Base-by-base conservation (phyloP, 2,888 invertebrate species). In the Phymatocera aterrima region DNA sequence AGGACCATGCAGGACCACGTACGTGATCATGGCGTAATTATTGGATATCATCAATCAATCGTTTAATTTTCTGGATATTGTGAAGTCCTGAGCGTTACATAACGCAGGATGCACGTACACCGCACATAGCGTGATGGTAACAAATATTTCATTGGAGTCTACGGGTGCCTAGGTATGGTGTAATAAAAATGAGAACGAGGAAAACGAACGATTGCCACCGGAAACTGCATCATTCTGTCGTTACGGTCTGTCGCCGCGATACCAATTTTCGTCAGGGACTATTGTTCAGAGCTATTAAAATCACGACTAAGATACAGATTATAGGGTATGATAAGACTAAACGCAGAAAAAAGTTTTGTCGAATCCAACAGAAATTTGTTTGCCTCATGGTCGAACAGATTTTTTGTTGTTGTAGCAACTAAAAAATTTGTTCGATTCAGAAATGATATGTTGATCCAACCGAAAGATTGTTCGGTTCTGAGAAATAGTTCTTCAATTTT, bases 161-260 rank as follows among this genome's bases (percentile, higher is more conserved):
- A 8, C n/a, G 2, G n/a, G 31, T 21, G 54, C 21, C 54, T 54
- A 24, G 21, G 18, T 6, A 8, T 0, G 3, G n/a, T 34, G 18
- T 18, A 61, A 10, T 34, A 61, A 61, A 61, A 61, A 61, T 12
- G 15, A 43, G n/a, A n/a, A 34, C 37, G 31, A 31, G 10, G 6
- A 43, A 43, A 43, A 43, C 8, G 12, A 61, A 61, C 18, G 31
- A 37, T n/a, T n/a, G 37, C 18, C 5, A 34, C 18, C 61, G 61
- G 37, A 64, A 37, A 37, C n/a, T n/a, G 37, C 37, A 64, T 64
- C 61, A n/a, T n/a, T n/a, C 18, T 64, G n/a, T 64, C 61, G 61
- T 37, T 3, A 64, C 37, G 61, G 18, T 64, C 61, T 64, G 61
- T 64, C 61, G 21, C 61, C 61, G 34, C 34, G 61, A n/a, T 37